Percentiles rank a stretch among this genome's conserved stretches.
Evolutionary conservation across 2,888 invertebrate species (phyloP).

Genomic region (Unio delphinus): DNA sequence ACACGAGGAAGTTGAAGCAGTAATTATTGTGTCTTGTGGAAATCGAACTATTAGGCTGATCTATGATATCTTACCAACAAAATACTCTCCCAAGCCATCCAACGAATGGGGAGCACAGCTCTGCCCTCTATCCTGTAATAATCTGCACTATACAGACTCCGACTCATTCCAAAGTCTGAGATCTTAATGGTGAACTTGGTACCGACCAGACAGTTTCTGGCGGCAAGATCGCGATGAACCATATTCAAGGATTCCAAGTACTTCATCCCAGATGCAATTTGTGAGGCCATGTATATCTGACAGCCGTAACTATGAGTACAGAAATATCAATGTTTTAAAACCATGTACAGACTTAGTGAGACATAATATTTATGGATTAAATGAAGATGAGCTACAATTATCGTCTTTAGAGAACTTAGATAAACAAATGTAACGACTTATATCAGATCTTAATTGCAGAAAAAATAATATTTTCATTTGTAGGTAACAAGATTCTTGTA

Average conservation of each 20-base stretch:
- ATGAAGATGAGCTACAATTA: no score
- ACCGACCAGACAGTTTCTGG: slow-evolving; percentile 89
- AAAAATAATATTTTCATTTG: no score
- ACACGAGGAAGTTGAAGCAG: no score
- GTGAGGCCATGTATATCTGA: slow-evolving; percentile 85
- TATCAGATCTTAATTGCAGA: no score
- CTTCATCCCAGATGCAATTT: slow-evolving; percentile 91
- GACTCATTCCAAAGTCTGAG: slow-evolving; percentile 71
- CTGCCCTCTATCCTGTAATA: slow-evolving; percentile 88
- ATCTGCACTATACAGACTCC: slow-evolving; percentile 75
- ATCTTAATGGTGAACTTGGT: slow-evolving; percentile 79
- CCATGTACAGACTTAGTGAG: neutral
- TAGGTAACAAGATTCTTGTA: no score
- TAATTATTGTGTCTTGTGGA: no score
- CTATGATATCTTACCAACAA: slow-evolving; percentile 71
- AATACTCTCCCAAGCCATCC: slow-evolving; percentile 92
- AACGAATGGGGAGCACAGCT: slow-evolving; percentile 86
- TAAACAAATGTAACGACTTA: no score
- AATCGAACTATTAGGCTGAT: no score
- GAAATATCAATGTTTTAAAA: slow-evolving; percentile 1
- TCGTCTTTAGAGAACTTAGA: no score
- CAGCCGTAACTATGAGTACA: slow-evolving; percentile 81
- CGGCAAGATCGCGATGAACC: slow-evolving; percentile 90
- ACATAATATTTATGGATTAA: no score
- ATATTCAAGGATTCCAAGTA: slow-evolving; percentile 90